Evolutionary conservation across 2,797 vertebrate genomes (phyloP).

Genomic region (Caiman crocodilus): DNA sequence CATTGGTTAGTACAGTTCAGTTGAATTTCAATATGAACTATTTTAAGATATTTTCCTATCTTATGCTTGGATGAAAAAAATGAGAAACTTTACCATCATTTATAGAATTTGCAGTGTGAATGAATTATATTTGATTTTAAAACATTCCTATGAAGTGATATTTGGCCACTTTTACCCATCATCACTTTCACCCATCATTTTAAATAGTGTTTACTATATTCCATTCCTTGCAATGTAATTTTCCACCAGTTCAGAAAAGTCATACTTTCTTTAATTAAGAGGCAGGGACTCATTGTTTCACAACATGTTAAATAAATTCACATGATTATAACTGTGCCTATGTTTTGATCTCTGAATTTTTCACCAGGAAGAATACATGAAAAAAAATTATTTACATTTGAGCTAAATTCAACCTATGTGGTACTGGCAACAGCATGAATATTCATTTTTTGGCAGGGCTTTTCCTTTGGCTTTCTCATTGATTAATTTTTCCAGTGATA

Average conservation of each 20-base stretch:
- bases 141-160: neutral
- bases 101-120: conserved; percentile 7
- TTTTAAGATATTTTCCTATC: conserved; percentile 19
- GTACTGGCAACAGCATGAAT: conserved; percentile 63
- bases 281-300: conserved; percentile 28
- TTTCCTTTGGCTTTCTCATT: conserved; percentile 60
- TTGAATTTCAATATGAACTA: conserved; percentile 5
- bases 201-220: conserved; percentile 14
- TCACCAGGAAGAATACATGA: conserved; percentile 41
- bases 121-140: conserved; percentile 47
- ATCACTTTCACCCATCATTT: neutral
- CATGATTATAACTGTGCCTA: conserved; percentile 49
- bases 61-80: neutral
- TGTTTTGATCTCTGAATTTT: conserved; percentile 68
- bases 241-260: conserved; percentile 20
- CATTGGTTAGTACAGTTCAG: neutral
- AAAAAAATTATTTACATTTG: conserved; percentile 54
- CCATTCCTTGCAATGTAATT: conserved; percentile 11
- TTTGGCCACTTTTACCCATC: conserved; percentile 11
- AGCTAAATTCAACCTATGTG: conserved; percentile 75
- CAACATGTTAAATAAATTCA: neutral
- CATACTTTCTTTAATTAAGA: conserved; percentile 8
- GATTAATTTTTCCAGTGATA: conserved; percentile 67
- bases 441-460: conserved; percentile 59
- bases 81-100: neutral